Base-by-base conservation (phyloP, 2,113 vertebrate genomes). In the Chaenocephalus aceratus region DNA sequence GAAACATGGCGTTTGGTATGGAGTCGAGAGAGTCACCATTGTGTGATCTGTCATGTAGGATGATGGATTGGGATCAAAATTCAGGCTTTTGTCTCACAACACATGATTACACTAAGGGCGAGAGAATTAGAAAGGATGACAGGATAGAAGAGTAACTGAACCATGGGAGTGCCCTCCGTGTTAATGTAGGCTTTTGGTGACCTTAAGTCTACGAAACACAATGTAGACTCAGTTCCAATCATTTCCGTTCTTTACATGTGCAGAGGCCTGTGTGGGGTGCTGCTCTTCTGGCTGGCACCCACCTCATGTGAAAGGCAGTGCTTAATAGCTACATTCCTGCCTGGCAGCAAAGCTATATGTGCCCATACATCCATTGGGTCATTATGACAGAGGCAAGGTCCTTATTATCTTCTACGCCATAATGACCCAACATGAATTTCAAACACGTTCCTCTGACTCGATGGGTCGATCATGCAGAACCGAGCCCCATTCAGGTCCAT, bases 391-490 rank as follows among this genome's bases (percentile, higher is more conserved):
- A 60, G 72, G 63, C 78, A 75, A 53, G 64, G 75, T 73, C 70
- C 67, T 79, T 72, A 79, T 88, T 80, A 84, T 86, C 82, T 65
- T 78, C 48, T 44, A 73, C 10, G n/a, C 83, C 72, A 83, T 58
- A 79, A 63, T 64, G 48, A 52, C 54, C 62, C 51, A 72, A 73
- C 85, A 44, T 65, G 64, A 77, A 91, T 83, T 91, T 90, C 91
- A 91, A 92, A 90, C 85, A 88, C 76, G 85, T 90, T 90, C 85
- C 89, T 86, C 72, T 79, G 74, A 84, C 62, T 84, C 41, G 49
- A 83, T 78, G 79, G 81, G 66, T 85, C 79, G 77, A 80, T 91
- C 87, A 89, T 90, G 91, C 89, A 92, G 88, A 92, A 88, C 80
- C 69, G 13, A 87, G 74, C 49, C 79, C 84, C 36, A 86, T 93